Evolutionary conservation across 2,113 vertebrate genomes (phyloP).

Genomic region (Galbula dea): DNA sequence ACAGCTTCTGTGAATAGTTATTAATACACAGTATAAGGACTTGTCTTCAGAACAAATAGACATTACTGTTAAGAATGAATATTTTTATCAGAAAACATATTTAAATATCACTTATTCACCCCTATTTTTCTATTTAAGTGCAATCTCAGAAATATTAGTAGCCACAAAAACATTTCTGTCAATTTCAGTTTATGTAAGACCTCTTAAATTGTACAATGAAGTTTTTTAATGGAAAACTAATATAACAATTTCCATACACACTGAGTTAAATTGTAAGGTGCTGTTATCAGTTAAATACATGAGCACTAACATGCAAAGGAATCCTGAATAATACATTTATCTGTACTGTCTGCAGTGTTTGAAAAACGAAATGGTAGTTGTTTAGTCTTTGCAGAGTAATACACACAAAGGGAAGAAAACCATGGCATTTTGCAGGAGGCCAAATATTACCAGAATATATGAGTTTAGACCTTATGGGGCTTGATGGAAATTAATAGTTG

Average conservation of each 20-base stretch:
- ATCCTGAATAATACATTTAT: not conserved
- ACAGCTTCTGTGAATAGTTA: not conserved
- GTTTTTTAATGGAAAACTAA: not conserved
- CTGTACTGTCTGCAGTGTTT: not conserved
- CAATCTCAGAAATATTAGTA: not conserved
- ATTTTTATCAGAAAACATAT: not conserved
- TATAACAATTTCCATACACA: not conserved
- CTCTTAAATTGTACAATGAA: not conserved
- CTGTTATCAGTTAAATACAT: not conserved
- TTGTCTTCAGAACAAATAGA: not conserved
- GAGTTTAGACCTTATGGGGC: not conserved
- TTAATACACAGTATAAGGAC: not conserved
- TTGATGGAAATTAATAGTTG: not conserved
- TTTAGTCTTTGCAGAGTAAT: not conserved
- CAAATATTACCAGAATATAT: not conserved
- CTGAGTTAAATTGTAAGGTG: not conserved
- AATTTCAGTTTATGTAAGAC: not conserved
- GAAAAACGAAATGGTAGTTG: not conserved
- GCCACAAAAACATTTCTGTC: not conserved
- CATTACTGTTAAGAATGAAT: not conserved
- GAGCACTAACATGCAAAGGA: not conserved
- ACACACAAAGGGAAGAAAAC: not conserved
- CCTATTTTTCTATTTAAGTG: not conserved
- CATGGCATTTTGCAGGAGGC: not conserved
- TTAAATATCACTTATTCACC: not conserved